Base-by-base conservation (phyloP, 2,113 vertebrate species). In the Salvelinus fontinalis region DNA sequence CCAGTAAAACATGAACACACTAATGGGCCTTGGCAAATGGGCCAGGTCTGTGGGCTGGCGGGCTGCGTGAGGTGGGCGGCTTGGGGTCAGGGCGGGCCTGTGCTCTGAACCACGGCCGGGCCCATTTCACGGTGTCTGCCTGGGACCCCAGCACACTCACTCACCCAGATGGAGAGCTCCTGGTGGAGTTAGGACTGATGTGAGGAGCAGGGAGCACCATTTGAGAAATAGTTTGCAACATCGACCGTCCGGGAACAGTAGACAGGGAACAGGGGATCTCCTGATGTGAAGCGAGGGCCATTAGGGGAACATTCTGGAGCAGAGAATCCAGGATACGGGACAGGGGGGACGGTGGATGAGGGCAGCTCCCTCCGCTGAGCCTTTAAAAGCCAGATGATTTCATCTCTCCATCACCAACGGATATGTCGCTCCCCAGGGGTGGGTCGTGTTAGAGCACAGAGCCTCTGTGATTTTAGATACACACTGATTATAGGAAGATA, bases 21-120 rank as follows among this genome's bases (percentile, higher is more conserved):
- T 94, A 94, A 94, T 94, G 90, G 92, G 83, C 84, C 89, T 75
- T 82, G 87, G 89, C 91, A 90, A 93, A 94, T 94, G 91, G 89
- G 83, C 86, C 81, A 75, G 85, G 81, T 84, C 7, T 44, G 34
- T 22, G 31, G 18, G 31, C 67, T 39, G n/a, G 68, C 68, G 20
- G 34, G 26, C 14, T 76, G 49, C 70, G 85, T 18, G 51, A 18
- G 51, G 13, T 3, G 39, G 82, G 59, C 80, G 70, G 83, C 68
- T 34, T 49, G 75, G 87, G 31, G 85, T 79, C n/a, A 24, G 60
- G 82, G 73, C 62, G 73, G 86, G 87, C 83, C 84, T 83, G 90
- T 85, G 85, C 86, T 48, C 77, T 92, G 91, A 93, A 91, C 92
- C 91, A 84, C 77, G 88, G 85, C 90, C 69, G 34, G 84, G 84